phyloP scores from a whole-genome alignment of 2,113 vertebrate genomes.

The Ageneiosus marmoratus region DNA sequence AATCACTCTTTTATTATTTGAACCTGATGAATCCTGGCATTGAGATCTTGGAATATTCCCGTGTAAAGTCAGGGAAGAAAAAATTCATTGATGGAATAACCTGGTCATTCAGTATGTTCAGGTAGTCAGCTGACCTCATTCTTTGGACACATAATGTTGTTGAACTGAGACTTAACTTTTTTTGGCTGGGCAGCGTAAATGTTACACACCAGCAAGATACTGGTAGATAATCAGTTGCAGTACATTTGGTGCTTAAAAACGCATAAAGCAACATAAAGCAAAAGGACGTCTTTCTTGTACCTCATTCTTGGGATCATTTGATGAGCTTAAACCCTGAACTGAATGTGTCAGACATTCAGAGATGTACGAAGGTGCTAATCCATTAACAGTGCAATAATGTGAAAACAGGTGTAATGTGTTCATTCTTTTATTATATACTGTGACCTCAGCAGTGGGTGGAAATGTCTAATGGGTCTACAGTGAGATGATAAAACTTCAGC shows the following conservation, averaged over 20 bases:
- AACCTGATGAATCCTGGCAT: too few species aligned
- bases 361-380: neutral
- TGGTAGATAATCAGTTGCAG: neutral
- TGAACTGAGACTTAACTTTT: too few species aligned
- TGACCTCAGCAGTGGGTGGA: neutral
- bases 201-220: neutral
- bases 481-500: neutral
- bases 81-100: too few species aligned
- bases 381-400: neutral
- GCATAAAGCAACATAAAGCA: neutral
- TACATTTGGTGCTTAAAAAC: neutral
- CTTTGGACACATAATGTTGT: too few species aligned
- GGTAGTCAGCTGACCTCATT: too few species aligned
- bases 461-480: neutral
- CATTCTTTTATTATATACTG: neutral
- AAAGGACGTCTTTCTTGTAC: neutral
- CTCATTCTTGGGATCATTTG: conserved; percentile 3
- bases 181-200: too few species aligned
- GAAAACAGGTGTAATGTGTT: neutral
- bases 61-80: too few species aligned
- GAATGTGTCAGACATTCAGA: neutral
- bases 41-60: too few species aligned
- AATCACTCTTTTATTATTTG: too few species aligned
- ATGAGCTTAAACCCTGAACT: neutral
- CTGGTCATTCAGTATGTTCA: too few species aligned